Evolutionary conservation across 1,140 invertebrate species (phyloP).

Genomic region (Trachymyrmex cornetzi): DNA sequence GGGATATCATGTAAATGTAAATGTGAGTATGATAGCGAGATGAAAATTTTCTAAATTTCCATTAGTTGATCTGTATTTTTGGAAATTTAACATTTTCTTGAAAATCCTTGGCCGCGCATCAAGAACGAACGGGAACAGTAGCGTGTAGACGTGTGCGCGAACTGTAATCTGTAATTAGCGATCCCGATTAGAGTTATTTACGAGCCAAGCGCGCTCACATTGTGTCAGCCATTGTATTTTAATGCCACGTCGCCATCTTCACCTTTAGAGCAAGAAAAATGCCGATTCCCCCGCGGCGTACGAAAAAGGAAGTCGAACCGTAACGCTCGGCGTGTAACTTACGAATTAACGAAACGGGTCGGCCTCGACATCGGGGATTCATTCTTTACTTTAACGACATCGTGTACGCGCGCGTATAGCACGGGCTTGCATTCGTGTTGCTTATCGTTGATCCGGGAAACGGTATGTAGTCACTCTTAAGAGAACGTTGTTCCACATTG

Average conservation of each 20-base stretch:
- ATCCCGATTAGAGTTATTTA: constrained; percentile 87
- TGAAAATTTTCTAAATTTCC: background rate
- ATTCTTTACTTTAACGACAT: constrained; percentile 44
- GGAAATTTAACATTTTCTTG: background rate
- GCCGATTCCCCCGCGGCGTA: constrained; percentile 54
- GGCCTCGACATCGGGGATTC: constrained; percentile 40
- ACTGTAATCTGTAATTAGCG: constrained; percentile 86
- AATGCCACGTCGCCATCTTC: constrained; percentile 81
- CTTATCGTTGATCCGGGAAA: constrained; percentile 58
- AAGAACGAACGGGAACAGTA: constrained; percentile 84
- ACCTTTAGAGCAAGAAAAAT: constrained; percentile 69
- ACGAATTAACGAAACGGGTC: constrained; percentile 79
- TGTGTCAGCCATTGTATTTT: constrained; percentile 86
- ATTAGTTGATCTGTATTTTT: background rate
- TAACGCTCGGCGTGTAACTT: constrained; percentile 72
- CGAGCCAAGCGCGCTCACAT: constrained; percentile 82
- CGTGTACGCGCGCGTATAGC: background rate
- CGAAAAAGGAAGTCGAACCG: constrained; percentile 77
- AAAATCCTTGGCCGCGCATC: constrained; percentile 67
- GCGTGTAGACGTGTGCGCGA: constrained; percentile 78
- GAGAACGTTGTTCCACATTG: constrained; percentile 55
- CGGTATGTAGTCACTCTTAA: constrained; percentile 35
- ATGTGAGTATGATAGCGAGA: background rate
- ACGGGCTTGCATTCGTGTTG: constrained; percentile 17
- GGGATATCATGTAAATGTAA: background rate